These are phyloP conservation scores for Xylocopa sonorina DNA, from an alignment of 1,140 invertebrate species.

Conservation along the genomic window DNA sequence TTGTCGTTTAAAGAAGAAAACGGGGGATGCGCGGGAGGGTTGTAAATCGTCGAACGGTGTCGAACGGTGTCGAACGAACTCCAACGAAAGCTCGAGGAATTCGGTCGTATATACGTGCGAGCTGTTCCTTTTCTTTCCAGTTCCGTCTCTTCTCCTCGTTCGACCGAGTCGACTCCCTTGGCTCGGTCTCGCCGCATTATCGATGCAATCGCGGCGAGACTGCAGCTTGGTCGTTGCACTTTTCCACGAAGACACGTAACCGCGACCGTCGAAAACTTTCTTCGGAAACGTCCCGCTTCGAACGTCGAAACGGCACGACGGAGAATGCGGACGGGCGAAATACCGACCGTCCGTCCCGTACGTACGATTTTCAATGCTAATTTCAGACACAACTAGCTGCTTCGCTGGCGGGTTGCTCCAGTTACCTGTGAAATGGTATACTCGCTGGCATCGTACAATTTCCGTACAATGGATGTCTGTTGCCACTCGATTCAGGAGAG, in stretches of 20 bases:
- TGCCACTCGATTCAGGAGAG: slow-evolving; percentile 33
- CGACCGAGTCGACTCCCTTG: no score
- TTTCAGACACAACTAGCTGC: slow-evolving; percentile 49
- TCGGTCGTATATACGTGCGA: no score
- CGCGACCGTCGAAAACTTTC: background rate
- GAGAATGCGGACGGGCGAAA: background rate
- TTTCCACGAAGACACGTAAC: background rate
- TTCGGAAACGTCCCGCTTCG: background rate
- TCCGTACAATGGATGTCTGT: slow-evolving; percentile 29
- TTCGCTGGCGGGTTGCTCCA: slow-evolving; percentile 7
- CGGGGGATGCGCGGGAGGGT: slow-evolving; percentile 4
- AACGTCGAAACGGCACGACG: background rate
- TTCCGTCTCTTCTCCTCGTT: background rate
- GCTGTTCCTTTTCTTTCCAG: no score
- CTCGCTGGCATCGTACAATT: slow-evolving; percentile 52
- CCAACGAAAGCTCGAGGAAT: background rate
- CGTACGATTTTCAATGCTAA: slow-evolving; percentile 60
- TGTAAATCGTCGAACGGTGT: slow-evolving; percentile 23
- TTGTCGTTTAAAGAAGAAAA: slow-evolving; percentile 35
- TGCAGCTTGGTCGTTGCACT: background rate
- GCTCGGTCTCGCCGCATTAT: slow-evolving; percentile 2
- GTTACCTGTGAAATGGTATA: slow-evolving; percentile 25
- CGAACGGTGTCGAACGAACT: background rate
- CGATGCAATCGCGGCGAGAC: background rate
- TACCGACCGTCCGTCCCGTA: slow-evolving; percentile 1